These are phyloP conservation scores for Pseudochirops corinnae DNA, from an alignment of 2,797 vertebrate genomes.

Conservation along the genomic window DNA sequence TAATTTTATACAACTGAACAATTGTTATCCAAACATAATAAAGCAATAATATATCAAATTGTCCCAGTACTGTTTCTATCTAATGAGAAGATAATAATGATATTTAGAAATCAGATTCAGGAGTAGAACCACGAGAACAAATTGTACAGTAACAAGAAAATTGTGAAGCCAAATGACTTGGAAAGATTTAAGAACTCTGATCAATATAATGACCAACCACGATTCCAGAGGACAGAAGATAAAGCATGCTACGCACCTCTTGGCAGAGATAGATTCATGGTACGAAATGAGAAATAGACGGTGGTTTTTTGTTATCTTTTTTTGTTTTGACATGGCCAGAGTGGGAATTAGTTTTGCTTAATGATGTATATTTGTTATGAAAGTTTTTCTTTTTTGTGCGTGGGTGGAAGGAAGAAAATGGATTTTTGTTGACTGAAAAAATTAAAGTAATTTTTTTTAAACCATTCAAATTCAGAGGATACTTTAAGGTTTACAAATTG, in stretches of 20 bases:
- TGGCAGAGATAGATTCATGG: neutral
- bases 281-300: neutral
- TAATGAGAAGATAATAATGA: neutral
- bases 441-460: neutral
- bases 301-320: neutral
- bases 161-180: neutral
- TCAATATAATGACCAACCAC: neutral
- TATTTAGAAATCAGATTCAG: neutral
- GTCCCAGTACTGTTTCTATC: neutral
- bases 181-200: conserved; percentile 1
- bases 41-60: neutral
- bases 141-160: neutral
- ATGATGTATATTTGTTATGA: neutral
- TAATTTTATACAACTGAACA: neutral
- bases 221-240: neutral
- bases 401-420: neutral
- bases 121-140: neutral
- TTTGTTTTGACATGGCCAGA: neutral
- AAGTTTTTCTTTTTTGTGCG: neutral
- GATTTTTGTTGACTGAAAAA: neutral
- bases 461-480: neutral
- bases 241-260: neutral
- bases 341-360: neutral
- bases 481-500: neutral
- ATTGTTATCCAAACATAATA: neutral